Conservation (phyloP, 2,888 invertebrate species). For the Cataglyphis livida region DNA sequence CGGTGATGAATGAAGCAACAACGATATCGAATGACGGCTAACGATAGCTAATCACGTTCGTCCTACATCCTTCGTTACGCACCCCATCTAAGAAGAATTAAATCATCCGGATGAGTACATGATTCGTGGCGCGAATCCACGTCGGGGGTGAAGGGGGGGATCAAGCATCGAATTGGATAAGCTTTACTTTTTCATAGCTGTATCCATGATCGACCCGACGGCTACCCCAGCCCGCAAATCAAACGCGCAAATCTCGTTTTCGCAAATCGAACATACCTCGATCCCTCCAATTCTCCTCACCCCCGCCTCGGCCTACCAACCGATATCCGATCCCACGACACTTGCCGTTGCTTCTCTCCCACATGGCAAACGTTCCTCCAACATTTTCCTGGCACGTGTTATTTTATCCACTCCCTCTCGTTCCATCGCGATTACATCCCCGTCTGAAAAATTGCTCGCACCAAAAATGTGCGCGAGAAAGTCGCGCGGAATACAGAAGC, state of each 20-base stretch:
- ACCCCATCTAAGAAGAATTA: constrained; percentile 48
- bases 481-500: constrained; percentile 9
- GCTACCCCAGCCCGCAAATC: constrained; percentile 53
- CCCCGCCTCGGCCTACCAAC: not conserved
- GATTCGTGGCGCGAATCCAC: constrained; percentile 40
- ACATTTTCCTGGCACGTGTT: constrained; percentile 58
- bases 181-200: constrained; percentile 56
- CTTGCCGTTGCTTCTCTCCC: constrained; percentile 13
- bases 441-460: constrained; percentile 45
- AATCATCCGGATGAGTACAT: constrained; percentile 51
- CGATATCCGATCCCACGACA: constrained; percentile 37
- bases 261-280: constrained; percentile 54
- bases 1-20: not conserved
- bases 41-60: constrained; percentile 13
- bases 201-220: constrained; percentile 52
- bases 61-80: not conserved
- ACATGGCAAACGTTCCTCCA: constrained; percentile 33
- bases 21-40: not conserved
- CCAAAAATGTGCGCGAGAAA: constrained; percentile 32
- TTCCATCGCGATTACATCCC: constrained; percentile 32
- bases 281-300: not conserved
- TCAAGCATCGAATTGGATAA: constrained; percentile 50
- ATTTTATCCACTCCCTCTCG: constrained; percentile 44
- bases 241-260: constrained; percentile 64
- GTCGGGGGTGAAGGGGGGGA: not conserved